Percentiles rank a stretch among this genome's conserved stretches.
These are phyloP conservation scores for Odontesthes bonariensis DNA, from an alignment of 2,113 vertebrate genomes.

Conservation along the genomic window DNA sequence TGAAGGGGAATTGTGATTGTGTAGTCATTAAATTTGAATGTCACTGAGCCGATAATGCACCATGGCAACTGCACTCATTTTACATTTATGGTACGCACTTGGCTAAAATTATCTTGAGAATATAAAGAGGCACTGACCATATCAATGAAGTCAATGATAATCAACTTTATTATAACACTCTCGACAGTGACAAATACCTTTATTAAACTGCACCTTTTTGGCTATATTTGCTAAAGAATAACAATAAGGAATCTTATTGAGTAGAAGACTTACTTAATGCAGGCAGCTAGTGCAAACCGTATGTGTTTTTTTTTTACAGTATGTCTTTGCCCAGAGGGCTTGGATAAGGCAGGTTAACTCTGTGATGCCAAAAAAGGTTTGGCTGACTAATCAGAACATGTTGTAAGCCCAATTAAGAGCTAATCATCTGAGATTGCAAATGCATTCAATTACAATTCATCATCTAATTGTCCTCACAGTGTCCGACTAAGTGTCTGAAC, in stretches of 20 bases:
- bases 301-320: conserved; percentile 16
- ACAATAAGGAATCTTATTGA: too few relatives aligned
- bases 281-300: neutral
- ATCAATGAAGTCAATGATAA: neutral
- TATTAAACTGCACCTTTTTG: neutral
- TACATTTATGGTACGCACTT: conserved; percentile 29
- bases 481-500: conserved; percentile 11
- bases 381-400: conserved; percentile 26
- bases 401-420: conserved; percentile 38
- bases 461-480: conserved; percentile 18
- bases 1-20: conserved; percentile 8
- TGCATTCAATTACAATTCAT: conserved; percentile 43
- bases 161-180: neutral
- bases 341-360: conserved; percentile 4
- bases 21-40: conserved; percentile 54
- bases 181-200: neutral
- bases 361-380: conserved; percentile 23
- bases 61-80: conserved; percentile 9
- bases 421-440: conserved; percentile 50
- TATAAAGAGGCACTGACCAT: neutral
- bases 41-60: conserved; percentile 38
- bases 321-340: neutral
- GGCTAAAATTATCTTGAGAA: conserved; percentile 28
- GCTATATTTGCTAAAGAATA: neutral
- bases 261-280: neutral